Conservation (phyloP, 1,140 invertebrate species). For the Hyles euphorbiae region DNA sequence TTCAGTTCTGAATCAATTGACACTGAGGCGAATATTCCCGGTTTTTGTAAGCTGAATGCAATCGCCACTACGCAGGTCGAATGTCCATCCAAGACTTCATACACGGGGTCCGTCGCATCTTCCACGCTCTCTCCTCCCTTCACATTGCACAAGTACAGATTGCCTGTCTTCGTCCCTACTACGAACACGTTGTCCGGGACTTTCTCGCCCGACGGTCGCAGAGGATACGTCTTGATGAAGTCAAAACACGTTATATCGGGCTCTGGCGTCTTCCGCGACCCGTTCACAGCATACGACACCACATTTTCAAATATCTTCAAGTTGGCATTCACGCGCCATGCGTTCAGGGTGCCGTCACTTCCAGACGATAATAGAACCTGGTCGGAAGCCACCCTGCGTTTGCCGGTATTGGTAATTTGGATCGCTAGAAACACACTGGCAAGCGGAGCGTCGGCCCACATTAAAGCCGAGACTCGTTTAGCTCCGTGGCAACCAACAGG, state of each 20-base stretch:
- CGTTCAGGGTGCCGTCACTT: slow-evolving; percentile 47
- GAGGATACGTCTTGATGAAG: slow-evolving; percentile 44
- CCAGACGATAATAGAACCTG: slow-evolving; percentile 53
- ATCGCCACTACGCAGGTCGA: slow-evolving; percentile 47
- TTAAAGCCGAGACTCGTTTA: slow-evolving; percentile 36
- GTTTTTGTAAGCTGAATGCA: slow-evolving; percentile 44
- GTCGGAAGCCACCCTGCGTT: slow-evolving; percentile 47
- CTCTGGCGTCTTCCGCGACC: slow-evolving; percentile 22
- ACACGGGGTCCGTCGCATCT: slow-evolving; percentile 39
- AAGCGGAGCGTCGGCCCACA: slow-evolving; percentile 48
- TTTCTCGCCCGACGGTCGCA: slow-evolving; percentile 39
- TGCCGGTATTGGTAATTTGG: slow-evolving; percentile 48
- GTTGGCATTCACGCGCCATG: slow-evolving; percentile 50
- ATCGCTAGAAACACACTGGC: slow-evolving; percentile 46
- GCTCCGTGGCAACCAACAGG: slow-evolving; percentile 46
- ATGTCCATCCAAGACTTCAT: slow-evolving; percentile 43
- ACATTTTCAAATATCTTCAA: slow-evolving; percentile 47
- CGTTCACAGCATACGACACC: slow-evolving; percentile 41
- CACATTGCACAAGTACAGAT: slow-evolving; percentile 43
- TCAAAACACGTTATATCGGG: slow-evolving; percentile 56
- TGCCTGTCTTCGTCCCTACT: slow-evolving; percentile 43
- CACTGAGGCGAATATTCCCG: slow-evolving; percentile 47
- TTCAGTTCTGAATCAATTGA: slow-evolving; percentile 56
- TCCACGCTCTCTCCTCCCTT: slow-evolving; percentile 17
- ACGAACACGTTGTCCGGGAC: slow-evolving; percentile 44